These are phyloP conservation scores for Lophius piscatorius DNA, from an alignment of 2,113 vertebrate species.

Conservation along the genomic window DNA sequence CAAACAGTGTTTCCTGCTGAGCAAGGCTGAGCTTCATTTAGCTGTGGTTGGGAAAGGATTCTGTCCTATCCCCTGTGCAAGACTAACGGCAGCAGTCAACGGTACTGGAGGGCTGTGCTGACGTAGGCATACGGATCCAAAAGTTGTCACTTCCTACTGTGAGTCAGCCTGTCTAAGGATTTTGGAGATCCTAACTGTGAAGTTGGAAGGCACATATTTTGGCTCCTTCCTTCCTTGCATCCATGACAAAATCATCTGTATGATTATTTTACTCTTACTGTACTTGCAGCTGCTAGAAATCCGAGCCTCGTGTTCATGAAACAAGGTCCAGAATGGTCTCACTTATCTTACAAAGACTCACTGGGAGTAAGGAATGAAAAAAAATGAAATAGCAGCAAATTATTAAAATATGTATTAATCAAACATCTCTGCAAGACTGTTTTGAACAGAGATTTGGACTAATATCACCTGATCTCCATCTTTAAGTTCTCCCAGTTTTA, in stretches of 20 bases:
- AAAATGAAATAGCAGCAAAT: no score
- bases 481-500: not conserved
- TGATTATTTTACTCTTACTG: not conserved
- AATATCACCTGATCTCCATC: no score
- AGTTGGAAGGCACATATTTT: no score
- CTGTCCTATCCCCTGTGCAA: constrained; percentile 14
- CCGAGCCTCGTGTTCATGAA: not conserved
- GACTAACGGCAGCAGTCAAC: constrained; percentile 16
- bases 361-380: no score
- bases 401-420: no score
- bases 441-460: no score
- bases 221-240: no score
- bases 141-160: constrained; percentile 55
- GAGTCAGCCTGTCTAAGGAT: constrained; percentile 52
- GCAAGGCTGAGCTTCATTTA: not conserved
- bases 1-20: not conserved
- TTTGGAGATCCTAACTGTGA: no score
- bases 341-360: not conserved
- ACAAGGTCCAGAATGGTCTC: not conserved
- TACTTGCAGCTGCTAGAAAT: constrained; percentile 8
- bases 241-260: constrained; percentile 45
- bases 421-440: no score
- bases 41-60: constrained; percentile 8
- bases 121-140: constrained; percentile 33
- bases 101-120: constrained; percentile 31